Base-by-base conservation (phyloP, 92 coral and sea anemone genomes). In the Palythoa grandis region DNA sequence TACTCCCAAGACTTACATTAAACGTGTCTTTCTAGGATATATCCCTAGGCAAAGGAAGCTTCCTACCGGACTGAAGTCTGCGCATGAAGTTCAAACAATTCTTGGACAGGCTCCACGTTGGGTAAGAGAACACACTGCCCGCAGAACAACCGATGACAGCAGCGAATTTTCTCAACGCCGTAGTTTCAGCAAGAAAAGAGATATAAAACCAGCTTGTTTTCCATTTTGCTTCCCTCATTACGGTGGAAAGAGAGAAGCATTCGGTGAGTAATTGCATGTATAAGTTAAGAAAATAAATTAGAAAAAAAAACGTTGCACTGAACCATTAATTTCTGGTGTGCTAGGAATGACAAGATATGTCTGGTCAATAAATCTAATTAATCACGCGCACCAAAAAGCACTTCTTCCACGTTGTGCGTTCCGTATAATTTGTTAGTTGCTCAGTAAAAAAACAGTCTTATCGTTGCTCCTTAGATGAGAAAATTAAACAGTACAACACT, bases 201-300 rank as follows among this genome's bases (percentile, higher is more conserved):
- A 65, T 11, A 0, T 5, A 58, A 70, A 23, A 43, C 57, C 60
- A 13, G 74, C 74, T n/a, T 80, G 85, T 13, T 80, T 80, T 43
- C 85, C 85, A 25, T 80, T 80, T 15, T 80, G 85, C 20, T 80
- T 80, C 5, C 85, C 85, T 66, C 61, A 39, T 68, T 80, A 80
- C 12, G 24, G 56, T 66, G 85, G 85, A 15, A 80, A 67, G 63
- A 80, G 85, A 48, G 75, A 19, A 12, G 8, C 22, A 14, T 15
- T 43, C 20, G 60, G 85, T 66, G 25, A 76, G 82, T 76, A 3
- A n/a, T 14, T 43, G 16, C 2, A 22, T 63, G 1, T 9, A n/a
- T n/a, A 19, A 63, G 7, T 4, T 10, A 3, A 19, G 22, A 63
- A n/a, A 58, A 43, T 5, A 43, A 5, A 43, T 29, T 29, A 3